A percentile compares a stretch with the other conserved stretches of the same genome.
phyloP scores from a whole-genome alignment of 2,113 vertebrate genomes.

The Nyctereutes procyonoides region DNA sequence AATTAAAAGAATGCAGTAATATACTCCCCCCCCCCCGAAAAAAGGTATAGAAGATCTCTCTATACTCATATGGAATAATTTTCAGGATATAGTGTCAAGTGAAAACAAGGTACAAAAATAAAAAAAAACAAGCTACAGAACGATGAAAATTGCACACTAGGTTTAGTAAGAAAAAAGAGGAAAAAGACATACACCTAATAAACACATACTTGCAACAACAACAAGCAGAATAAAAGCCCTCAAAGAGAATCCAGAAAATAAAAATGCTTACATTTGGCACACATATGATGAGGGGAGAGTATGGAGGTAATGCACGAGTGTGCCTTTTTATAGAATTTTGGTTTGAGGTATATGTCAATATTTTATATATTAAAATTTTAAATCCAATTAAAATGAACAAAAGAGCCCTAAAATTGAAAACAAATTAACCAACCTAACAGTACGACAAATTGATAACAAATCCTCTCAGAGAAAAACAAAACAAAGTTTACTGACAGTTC shows the following conservation, averaged over 20 bases:
- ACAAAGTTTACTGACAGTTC: neutral
- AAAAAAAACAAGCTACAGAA: neutral
- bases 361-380: neutral
- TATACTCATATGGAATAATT: neutral
- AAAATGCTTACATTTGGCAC: neutral
- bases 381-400: neutral
- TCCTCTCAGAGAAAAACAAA: neutral
- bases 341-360: neutral
- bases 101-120: neutral
- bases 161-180: neutral
- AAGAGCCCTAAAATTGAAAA: neutral
- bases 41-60: neutral
- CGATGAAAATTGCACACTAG: neutral
- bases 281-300: neutral
- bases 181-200: neutral
- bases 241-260: neutral
- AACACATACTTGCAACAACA: neutral
- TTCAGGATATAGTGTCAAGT: neutral
- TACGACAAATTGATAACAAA: neutral
- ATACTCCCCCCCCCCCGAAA: too few relatives aligned
- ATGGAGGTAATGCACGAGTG: neutral
- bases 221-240: neutral
- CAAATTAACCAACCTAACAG: neutral
- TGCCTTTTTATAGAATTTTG: neutral
- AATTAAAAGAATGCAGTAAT: neutral